Evolutionary conservation across 2,113 vertebrate species (phyloP).

Genomic region (Microcebus tavaratra): DNA sequence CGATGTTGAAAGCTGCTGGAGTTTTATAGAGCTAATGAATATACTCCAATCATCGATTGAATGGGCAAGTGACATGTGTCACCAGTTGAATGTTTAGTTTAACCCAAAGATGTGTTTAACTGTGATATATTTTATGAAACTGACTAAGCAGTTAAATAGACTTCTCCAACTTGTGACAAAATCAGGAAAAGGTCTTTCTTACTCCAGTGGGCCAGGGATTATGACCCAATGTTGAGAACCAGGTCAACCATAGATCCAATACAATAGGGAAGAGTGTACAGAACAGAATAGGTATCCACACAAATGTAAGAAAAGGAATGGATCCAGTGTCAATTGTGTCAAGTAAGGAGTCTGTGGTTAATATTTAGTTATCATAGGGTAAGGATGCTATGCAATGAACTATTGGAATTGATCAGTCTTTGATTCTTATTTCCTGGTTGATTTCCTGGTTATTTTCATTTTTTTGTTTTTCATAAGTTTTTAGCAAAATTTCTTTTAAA

Average conservation of each 20-base stretch:
- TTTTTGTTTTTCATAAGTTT: not conserved
- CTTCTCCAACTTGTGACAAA: not conserved
- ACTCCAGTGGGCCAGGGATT: not conserved
- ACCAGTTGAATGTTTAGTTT: not conserved
- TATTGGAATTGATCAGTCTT: not conserved
- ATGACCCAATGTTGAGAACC: not conserved
- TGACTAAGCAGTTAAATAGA: not conserved
- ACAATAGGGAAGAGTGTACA: not conserved
- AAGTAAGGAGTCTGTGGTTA: not conserved
- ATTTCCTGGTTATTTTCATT: not conserved
- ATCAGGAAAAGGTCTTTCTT: not conserved
- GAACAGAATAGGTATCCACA: not conserved
- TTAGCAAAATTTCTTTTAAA: not conserved
- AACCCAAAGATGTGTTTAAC: not conserved
- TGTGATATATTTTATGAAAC: not conserved
- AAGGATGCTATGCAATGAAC: not conserved
- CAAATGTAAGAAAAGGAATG: not conserved
- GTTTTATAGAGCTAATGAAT: not conserved
- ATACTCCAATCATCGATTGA: not conserved
- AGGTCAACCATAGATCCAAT: not conserved
- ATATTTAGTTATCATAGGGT: not conserved
- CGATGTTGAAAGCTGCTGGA: not conserved
- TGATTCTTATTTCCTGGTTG: not conserved
- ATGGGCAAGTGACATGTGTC: not conserved
- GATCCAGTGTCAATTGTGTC: not conserved